A percentile compares a stretch with the other conserved stretches of the same genome.
These are phyloP conservation scores for Aplochiton taeniatus DNA, from an alignment of 2,797 vertebrate genomes.

Conservation along the genomic window DNA sequence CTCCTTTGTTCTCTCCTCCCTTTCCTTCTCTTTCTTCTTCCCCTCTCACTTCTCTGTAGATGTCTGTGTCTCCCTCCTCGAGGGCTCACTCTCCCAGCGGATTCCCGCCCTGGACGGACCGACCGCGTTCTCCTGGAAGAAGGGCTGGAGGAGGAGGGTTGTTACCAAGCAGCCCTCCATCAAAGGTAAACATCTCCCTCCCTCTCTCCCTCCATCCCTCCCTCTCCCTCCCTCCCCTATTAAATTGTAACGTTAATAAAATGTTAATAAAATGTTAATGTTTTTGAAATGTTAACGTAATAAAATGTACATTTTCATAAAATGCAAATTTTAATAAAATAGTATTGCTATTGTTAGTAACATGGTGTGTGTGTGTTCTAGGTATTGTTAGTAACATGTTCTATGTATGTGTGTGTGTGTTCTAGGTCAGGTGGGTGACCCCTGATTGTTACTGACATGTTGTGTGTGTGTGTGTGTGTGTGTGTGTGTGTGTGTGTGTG, in stretches of 20 bases:
- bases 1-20: not conserved
- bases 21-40: not conserved
- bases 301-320: too few species aligned
- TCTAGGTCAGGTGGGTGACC: too few species aligned
- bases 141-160: conserved; percentile 78
- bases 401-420: too few species aligned
- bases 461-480: not conserved
- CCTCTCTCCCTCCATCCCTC: too few species aligned
- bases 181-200: conserved; percentile 73
- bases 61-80: conserved; percentile 77
- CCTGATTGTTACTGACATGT: too few species aligned
- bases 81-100: conserved; percentile 74
- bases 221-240: too few species aligned
- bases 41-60: conserved; percentile 57
- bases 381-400: not conserved
- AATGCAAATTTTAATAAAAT: too few species aligned
- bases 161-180: conserved; percentile 71
- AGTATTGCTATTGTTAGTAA: too few species aligned
- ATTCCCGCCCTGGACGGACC: conserved; percentile 77
- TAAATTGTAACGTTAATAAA: too few species aligned
- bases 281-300: too few species aligned
- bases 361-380: not conserved
- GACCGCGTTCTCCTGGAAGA: conserved; percentile 64
- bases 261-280: too few species aligned
- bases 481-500: not conserved